Base-by-base conservation (phyloP, 2,113 vertebrate species). In the Geococcyx californianus region DNA sequence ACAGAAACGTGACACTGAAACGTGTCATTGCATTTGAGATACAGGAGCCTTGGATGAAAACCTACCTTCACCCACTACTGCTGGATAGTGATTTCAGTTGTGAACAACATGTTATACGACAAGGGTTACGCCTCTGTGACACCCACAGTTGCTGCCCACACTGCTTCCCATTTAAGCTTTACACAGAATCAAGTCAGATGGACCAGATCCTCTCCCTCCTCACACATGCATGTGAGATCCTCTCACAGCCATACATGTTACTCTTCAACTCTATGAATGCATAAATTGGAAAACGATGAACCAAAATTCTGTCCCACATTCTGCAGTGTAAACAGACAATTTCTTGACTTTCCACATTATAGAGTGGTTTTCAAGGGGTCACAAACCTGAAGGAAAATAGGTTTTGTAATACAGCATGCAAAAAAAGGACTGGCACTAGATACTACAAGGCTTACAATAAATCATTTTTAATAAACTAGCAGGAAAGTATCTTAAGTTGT, bases 21-120 rank as follows among this genome's bases (percentile, higher is more conserved):
- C 1, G 6, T 19, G 25, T 24, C 49, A 52, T 14, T 33, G 49
- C 31, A 33, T 34, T 64, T 18, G 10, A 89, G 13, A 79, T 10
- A 42, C 7, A 12, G 10, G 4, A 42, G 1, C 1, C 2, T 6
- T 21, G 24, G 10, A 66, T 78, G 18, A 47, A 67, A 78, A 73
- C 23, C 10, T 20, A 13, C 24, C 31, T 82, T 83, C 31, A 68
- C 15, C 3, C 28, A 4, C 7, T 16, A 44, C 3, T 45, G 42
- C n/a, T 76, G 20, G 13, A 17, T 5, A 33, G n/a, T 7, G 13
- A 81, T 14, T 82, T 33, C 25, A 29, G 16, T n/a, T 60, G 58
- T 38, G 20, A 59, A 54, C 29, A 75, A 19, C 0, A 0, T 17
- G 8, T 34, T 60, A 62, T 4, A 2, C 5, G 9, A 26, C 21